These are phyloP conservation scores for Platyura marginata DNA, from an alignment of 1,140 invertebrate genomes.

Conservation along the genomic window DNA sequence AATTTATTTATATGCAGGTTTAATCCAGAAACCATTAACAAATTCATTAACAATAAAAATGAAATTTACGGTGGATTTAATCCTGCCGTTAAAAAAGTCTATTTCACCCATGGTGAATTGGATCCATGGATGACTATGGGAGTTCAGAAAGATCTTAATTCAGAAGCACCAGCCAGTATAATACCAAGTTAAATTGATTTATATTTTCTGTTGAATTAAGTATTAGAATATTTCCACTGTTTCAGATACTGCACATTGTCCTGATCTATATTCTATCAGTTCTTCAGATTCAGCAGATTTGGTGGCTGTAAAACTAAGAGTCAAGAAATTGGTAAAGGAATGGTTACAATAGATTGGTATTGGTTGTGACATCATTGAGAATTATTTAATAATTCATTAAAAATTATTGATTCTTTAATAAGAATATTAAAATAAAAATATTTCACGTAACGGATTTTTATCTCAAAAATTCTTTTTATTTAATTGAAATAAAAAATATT, in stretches of 20 bases:
- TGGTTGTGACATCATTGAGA: too few species aligned
- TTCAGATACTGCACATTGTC: slow-evolving; percentile 61
- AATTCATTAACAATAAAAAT: slow-evolving; percentile 35
- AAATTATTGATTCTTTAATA: too few species aligned
- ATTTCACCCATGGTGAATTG: slow-evolving; percentile 40
- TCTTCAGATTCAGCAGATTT: slow-evolving; percentile 33
- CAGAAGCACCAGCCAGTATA: slow-evolving; percentile 14
- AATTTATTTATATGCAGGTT: slow-evolving; percentile 23
- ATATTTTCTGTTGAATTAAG: too few species aligned
- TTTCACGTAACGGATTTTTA: too few species aligned
- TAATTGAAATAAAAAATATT: too few species aligned
- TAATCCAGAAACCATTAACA: slow-evolving; percentile 25
- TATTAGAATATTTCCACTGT: too few species aligned
- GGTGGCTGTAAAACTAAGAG: slow-evolving; percentile 31
- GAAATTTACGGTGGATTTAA: slow-evolving; percentile 33
- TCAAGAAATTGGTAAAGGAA: slow-evolving; percentile 31
- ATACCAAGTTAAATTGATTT: too few species aligned
- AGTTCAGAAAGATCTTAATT: slow-evolving; percentile 29
- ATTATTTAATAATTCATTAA: too few species aligned
- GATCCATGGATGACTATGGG: slow-evolving; percentile 48
- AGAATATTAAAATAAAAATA: too few species aligned
- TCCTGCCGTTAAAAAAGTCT: slow-evolving; percentile 36
- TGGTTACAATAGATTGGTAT: too few species aligned
- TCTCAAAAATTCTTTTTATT: too few species aligned
- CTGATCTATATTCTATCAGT: slow-evolving; percentile 42